phyloP scores from a whole-genome alignment of 2,113 vertebrate genomes.

The Apodemus sylvaticus region DNA sequence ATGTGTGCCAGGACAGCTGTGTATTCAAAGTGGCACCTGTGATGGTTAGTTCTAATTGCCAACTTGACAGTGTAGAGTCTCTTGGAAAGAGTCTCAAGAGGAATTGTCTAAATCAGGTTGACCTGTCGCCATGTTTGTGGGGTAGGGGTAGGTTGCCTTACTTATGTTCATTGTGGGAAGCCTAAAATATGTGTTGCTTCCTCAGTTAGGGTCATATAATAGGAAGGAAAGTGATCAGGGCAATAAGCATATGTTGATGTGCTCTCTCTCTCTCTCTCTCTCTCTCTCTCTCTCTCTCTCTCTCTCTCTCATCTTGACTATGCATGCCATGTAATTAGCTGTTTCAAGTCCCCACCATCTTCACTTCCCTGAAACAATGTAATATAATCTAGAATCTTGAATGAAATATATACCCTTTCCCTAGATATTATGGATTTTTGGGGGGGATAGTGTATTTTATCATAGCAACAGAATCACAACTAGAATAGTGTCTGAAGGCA shows the following conservation, averaged over 20 bases:
- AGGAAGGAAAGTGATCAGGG: not conserved
- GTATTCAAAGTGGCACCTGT: not conserved
- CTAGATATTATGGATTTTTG: not conserved
- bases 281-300: no score
- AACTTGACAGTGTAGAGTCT: not conserved
- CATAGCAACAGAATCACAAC: not conserved
- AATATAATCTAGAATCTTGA: not conserved
- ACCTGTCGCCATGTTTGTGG: not conserved
- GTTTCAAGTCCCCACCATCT: not conserved
- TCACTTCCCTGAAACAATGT: not conserved
- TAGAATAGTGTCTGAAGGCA: not conserved
- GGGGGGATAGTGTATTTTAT: not conserved
- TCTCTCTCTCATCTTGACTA: no score
- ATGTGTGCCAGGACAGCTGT: rapidly evolving
- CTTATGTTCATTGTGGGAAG: not conserved
- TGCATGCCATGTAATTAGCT: not conserved
- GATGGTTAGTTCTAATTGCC: not conserved
- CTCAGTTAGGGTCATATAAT: not conserved
- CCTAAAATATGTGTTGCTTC: not conserved
- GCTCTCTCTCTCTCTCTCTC: no score
- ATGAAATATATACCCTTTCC: not conserved
- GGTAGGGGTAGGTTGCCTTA: not conserved
- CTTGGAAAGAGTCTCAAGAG: not conserved
- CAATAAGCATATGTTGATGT: not conserved
- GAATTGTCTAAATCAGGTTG: not conserved